Conservation (phyloP, 2,113 vertebrate genomes). For the Lathamus discolor region DNA sequence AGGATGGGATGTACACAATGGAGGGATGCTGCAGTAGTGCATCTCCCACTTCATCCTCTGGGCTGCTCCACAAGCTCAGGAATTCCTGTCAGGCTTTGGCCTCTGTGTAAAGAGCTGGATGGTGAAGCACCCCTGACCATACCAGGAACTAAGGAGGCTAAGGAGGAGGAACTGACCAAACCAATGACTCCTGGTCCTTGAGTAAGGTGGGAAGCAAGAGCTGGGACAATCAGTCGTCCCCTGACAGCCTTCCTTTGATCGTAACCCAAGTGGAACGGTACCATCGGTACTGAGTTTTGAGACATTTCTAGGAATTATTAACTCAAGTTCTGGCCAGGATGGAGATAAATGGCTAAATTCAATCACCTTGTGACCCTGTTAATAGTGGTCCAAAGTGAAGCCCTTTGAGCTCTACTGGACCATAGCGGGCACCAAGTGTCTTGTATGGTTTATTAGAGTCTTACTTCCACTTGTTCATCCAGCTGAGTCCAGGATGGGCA, state of each 20-base stretch:
- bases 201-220: not conserved
- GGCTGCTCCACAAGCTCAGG: not conserved
- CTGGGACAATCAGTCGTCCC: not conserved
- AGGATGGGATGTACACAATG: not conserved
- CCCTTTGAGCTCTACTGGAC: not conserved
- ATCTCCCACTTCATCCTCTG: not conserved
- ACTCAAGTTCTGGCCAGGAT: not conserved
- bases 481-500: not conserved
- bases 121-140: not conserved
- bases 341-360: not conserved
- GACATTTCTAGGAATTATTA: not conserved
- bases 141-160: not conserved
- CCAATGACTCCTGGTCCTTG: not conserved
- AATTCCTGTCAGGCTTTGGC: not conserved
- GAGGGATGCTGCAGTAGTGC: not conserved
- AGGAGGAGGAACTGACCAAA: not conserved
- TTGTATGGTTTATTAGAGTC: not conserved
- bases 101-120: not conserved
- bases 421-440: not conserved
- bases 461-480: rapidly evolving
- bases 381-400: not conserved
- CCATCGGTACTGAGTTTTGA: not conserved
- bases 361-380: not conserved
- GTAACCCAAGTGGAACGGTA: not conserved
- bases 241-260: not conserved